Percentiles rank a stretch among this genome's conserved stretches.
phyloP scores from a whole-genome alignment of 2,113 vertebrate genomes.

The Plecturocebus donacophilus region DNA sequence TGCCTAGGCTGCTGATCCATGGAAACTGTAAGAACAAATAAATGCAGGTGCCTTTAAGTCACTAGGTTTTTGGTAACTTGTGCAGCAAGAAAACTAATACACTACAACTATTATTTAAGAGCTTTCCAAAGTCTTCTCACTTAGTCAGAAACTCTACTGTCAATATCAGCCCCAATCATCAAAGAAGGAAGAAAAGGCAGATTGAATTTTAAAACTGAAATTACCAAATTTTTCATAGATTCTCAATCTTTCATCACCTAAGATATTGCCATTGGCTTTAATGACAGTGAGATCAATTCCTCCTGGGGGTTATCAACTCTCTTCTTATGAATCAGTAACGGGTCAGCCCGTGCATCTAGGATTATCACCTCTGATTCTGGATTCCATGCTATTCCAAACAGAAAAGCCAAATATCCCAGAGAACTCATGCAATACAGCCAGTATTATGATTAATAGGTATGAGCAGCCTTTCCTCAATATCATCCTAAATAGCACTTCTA shows the following conservation, averaged over 20 bases:
- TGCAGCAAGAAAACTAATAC: neutral
- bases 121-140: neutral
- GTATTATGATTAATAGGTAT: neutral
- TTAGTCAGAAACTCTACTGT: neutral
- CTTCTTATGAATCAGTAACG: neutral
- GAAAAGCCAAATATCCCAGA: neutral
- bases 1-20: neutral
- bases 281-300: neutral
- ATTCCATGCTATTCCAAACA: neutral
- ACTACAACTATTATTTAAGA: neutral
- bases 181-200: neutral
- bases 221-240: constrained; percentile 18
- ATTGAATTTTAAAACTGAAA: neutral
- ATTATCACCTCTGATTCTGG: constrained; percentile 14
- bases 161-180: neutral
- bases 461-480: neutral
- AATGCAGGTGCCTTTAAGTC: neutral
- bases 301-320: neutral
- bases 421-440: neutral
- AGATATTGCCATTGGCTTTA: neutral
- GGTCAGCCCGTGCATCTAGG: neutral
- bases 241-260: neutral
- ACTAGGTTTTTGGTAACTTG: neutral
- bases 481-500: neutral
- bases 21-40: neutral